These are phyloP conservation scores for Palythoa caribaeorum DNA, from an alignment of 92 coral and sea anemone species.

Conservation along the genomic window DNA sequence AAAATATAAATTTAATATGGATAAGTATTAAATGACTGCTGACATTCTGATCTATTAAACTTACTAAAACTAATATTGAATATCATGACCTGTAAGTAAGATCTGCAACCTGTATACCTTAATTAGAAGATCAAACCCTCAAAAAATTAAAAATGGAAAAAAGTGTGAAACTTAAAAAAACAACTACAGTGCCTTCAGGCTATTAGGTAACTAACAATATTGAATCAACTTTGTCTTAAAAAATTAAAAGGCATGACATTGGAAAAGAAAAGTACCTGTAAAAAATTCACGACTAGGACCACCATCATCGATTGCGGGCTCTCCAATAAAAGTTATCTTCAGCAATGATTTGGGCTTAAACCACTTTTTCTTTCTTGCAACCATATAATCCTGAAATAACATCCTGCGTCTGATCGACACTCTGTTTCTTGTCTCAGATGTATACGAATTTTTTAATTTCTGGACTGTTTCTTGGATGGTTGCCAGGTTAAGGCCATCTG, in stretches of 20 bases:
- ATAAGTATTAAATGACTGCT: slow-evolving; percentile 22
- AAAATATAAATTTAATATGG: slow-evolving; percentile 19
- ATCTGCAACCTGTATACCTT: slow-evolving; percentile 28
- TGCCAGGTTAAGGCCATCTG: slow-evolving; percentile 47
- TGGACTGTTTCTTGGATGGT: slow-evolving; percentile 41
- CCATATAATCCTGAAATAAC: slow-evolving; percentile 68
- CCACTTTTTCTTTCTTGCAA: slow-evolving; percentile 73
- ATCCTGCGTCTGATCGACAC: slow-evolving; percentile 55
- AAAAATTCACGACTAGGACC: slow-evolving; percentile 81
- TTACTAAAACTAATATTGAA: slow-evolving; percentile 22
- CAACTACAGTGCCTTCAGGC: slow-evolving; percentile 17
- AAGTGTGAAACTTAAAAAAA: slow-evolving; percentile 29
- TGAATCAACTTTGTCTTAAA: slow-evolving; percentile 43
- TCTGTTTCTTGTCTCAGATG: slow-evolving; percentile 55
- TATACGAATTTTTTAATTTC: slow-evolving; percentile 39
- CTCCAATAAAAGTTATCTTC: slow-evolving; percentile 74
- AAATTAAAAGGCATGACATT: slow-evolving; percentile 23
- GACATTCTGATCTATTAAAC: slow-evolving; percentile 24
- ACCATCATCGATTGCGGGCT: slow-evolving; percentile 82
- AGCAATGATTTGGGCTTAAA: slow-evolving; percentile 60
- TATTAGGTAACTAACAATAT: slow-evolving; percentile 24
- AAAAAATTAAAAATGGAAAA: slow-evolving; percentile 4
- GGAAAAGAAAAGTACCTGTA: slow-evolving; percentile 62
- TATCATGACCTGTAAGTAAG: slow-evolving; percentile 25
- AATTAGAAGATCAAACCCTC: slow-evolving; percentile 18